Conservation (phyloP, 2,888 invertebrate genomes). For the Schrankia costaestrigalis region DNA sequence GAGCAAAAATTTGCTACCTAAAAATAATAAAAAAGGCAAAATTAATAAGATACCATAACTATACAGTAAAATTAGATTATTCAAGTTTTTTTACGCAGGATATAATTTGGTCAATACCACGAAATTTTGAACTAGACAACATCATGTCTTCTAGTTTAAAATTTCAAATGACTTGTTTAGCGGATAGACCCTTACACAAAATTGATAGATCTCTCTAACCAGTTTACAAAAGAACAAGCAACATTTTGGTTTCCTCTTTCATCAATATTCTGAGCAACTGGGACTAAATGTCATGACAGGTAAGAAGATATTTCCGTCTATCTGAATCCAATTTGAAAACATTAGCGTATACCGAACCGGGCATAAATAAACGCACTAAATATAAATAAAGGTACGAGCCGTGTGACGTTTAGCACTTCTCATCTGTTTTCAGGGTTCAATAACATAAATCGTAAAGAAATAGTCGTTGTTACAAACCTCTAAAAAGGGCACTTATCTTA, state of each 20-base stretch:
- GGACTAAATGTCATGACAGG: constrained; percentile 49
- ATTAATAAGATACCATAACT: no score
- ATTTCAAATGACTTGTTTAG: constrained; percentile 14
- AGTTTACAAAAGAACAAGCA: no score
- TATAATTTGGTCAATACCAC: constrained; percentile 32
- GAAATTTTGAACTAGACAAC: no score
- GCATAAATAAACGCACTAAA: constrained; percentile 41
- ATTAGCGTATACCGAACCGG: constrained; percentile 38
- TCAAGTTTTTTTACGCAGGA: no score
- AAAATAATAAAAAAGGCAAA: no score
- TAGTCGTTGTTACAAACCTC: constrained; percentile 16
- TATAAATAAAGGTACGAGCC: constrained; percentile 33
- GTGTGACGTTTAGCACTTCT: constrained; percentile 29
- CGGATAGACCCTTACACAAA: constrained; percentile 10
- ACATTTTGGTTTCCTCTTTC: no score
- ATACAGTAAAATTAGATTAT: no score
- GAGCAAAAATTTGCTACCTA: no score
- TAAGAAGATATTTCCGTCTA: constrained; percentile 45
- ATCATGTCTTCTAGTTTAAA: no score
- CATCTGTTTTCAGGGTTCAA: constrained; percentile 34
- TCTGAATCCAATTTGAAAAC: constrained; percentile 45
- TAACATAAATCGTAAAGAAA: constrained; percentile 30
- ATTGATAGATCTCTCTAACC: no score
- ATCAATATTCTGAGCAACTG: no score
- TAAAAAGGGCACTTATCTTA: constrained; percentile 18